Base-by-base conservation (phyloP, 2,113 vertebrate genomes). In the Otus sunia region DNA sequence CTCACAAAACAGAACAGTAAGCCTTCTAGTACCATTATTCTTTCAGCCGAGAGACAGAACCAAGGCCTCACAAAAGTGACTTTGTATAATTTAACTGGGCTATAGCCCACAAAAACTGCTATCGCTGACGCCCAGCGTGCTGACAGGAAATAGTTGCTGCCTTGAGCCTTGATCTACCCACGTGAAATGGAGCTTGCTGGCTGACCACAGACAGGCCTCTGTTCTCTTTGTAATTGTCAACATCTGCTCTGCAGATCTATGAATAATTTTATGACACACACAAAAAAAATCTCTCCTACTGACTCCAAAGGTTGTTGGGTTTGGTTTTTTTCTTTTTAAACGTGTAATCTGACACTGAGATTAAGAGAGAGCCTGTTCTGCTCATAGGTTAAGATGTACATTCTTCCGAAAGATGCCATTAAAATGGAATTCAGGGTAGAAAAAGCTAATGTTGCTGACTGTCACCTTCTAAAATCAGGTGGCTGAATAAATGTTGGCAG, bases 81-180 rank as follows among this genome's bases (percentile, higher is more conserved):
- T 97, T 90, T 97, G 97, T 97, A 41, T 26, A 4, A 56, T 21
- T 17, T 9, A 73, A 32, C 82, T 29, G 97, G 93, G 86, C 84
- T 94, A 34, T 30, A 94, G 93, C 94, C 95, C 90, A 90, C 94
- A 86, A 36, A 90, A 90, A 18, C 90, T 89, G 96, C 90, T 86
- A 84, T 73, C 5, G 14, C 89, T 81, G 91, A 76, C 76, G 32
- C 94, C 94, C 79, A 84, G 94, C 34, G 55, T 91, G 78, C 94
- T 83, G 96, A 82, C 97, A 98, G 98, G 98, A 98, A 98, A 97
- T 90, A 29, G 93, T 83, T 85, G 78, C 96, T 82, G 97, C 97
- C 96, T 96, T 63, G 34, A 97, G 97, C 97, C 96, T 97, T 97
- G 85, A 95, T 97, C 97, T 94, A 21, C 97, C 97, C 97, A 98